These are phyloP conservation scores for Acrocephalus arundinaceus DNA, from an alignment of 2,113 vertebrate genomes.

Conservation along the genomic window DNA sequence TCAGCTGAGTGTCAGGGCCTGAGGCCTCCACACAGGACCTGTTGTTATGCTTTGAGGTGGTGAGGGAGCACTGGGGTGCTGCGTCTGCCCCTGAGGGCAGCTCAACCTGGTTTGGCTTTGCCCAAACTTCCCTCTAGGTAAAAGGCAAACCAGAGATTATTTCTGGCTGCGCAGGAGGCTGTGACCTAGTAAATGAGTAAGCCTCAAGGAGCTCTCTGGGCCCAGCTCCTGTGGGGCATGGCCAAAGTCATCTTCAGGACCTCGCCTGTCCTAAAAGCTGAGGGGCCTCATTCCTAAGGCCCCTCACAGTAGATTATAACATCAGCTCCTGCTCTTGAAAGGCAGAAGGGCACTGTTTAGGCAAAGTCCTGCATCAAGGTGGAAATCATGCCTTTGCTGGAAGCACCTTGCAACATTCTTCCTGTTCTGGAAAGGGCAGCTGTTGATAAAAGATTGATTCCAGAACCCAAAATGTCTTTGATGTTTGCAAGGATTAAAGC, in stretches of 20 bases:
- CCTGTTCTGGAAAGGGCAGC: not conserved
- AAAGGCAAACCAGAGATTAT: not conserved
- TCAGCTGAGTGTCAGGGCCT: not conserved
- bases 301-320: not conserved
- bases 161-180: not conserved
- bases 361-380: not conserved
- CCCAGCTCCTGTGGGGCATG: not conserved
- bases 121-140: not conserved
- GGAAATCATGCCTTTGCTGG: rapidly evolving
- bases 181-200: not conserved
- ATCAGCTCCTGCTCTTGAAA: not conserved
- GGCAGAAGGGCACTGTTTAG: not conserved
- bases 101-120: not conserved
- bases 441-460: not conserved
- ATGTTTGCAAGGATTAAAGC: not conserved
- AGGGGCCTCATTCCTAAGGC: not conserved
- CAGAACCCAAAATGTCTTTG: not conserved
- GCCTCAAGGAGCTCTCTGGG: not conserved
- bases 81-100: not conserved
- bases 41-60: not conserved
- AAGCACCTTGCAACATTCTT: not conserved
- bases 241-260: not conserved
- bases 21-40: too few relatives aligned
- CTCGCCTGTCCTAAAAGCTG: not conserved
- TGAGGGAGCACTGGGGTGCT: not conserved